Base-by-base conservation (phyloP, 1,140 invertebrate species). In the Lasioglossum baleicum region DNA sequence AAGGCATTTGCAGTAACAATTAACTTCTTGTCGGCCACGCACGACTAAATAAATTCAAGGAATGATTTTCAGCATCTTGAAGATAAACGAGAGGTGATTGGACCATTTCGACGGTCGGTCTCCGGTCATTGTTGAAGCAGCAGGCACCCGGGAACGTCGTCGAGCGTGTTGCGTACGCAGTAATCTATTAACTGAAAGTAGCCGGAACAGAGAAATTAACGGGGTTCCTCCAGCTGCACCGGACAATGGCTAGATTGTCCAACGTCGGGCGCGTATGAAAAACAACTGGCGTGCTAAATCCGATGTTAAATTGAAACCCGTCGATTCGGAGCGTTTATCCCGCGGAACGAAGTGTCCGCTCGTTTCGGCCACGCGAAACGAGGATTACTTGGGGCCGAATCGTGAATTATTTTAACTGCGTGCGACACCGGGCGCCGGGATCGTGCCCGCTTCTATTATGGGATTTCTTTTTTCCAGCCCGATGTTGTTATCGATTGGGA, bases 371-470 rank as follows among this genome's bases (percentile, higher is more conserved):
- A 71, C 56, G 58, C 67, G 75, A 22, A 77, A 77, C 20, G 48
- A 67, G 75, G 75, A 71, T 77, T 77, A 77, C 31, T 64, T 60
- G 56, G n/a, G 13, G 56, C 44, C 66, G 75, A 40, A 42, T 77
- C 68, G 75, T 77, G 67, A 77, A 77, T 77, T 77, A 77, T 77
- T 77, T 77, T 70, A 77, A 63, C 75, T 44, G 26, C 26, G 15
- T 0, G 20, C 22, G 40, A 68, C 40, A 73, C 15, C 15, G 17
- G 7, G 31, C 2, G 17, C 44, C 44, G 44, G 8, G n/a, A 51
- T 44, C 63, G 51, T 2, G n/a, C 3, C n/a, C 44, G 63, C 13
- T 56, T 70, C 75, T 61, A 44, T 76, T 77, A 48, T 63, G 60
- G 56, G 67, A 61, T 77, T 77, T 71, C 63, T 71, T 31, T 31